Evolutionary conservation across 1,140 invertebrate species (phyloP).

Genomic region (Fragariocoptes setiger): DNA sequence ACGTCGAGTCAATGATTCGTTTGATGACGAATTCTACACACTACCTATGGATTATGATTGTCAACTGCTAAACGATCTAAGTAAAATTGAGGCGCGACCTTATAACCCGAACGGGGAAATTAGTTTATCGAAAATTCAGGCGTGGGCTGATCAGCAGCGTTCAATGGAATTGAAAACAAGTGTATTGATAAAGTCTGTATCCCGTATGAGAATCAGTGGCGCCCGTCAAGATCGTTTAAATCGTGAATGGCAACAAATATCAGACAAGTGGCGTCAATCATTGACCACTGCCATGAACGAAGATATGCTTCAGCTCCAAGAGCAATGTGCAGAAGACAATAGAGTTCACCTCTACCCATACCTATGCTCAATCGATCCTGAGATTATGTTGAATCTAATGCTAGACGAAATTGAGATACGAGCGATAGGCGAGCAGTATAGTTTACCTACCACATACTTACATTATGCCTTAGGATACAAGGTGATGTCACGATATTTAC

Average conservation of each 20-base stretch:
- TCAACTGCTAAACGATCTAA: background rate
- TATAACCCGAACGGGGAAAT: background rate
- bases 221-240: background rate
- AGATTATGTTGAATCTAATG: background rate
- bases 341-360: background rate
- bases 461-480: background rate
- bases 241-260: background rate
- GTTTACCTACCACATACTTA: background rate
- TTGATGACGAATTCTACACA: conserved; percentile 8
- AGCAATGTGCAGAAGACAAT: background rate
- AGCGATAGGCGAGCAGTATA: background rate
- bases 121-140: background rate
- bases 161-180: conserved; percentile 1
- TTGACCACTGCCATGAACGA: background rate
- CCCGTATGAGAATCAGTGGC: background rate
- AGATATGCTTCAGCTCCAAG: background rate
- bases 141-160: background rate
- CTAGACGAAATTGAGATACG: background rate
- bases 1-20: background rate
- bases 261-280: background rate
- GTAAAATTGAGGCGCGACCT: background rate
- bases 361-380: background rate
- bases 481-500: background rate
- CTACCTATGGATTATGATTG: background rate
- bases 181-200: background rate